These are phyloP conservation scores for Trypoxylus dichotomus DNA, from an alignment of 1,140 invertebrate genomes.

Conservation along the genomic window DNA sequence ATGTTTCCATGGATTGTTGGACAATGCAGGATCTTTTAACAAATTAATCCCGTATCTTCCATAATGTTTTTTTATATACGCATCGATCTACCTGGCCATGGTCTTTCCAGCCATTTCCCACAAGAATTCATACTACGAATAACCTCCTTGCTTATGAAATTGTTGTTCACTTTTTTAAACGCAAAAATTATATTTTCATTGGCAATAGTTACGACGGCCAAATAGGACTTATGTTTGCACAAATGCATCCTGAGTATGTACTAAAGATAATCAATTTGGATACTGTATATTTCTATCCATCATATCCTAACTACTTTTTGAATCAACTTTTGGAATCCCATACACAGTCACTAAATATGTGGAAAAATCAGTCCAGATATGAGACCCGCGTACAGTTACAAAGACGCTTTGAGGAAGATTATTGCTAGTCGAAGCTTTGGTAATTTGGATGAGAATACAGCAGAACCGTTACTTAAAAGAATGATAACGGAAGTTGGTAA, in stretches of 20 bases:
- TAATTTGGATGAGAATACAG: slow-evolving; percentile 53
- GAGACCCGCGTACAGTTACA: slow-evolving; percentile 53
- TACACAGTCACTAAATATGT: slow-evolving; percentile 35
- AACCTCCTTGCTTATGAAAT: neutral
- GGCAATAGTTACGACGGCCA: slow-evolving; percentile 64
- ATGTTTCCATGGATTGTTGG: slow-evolving; percentile 64
- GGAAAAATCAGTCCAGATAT: neutral
- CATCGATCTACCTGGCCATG: slow-evolving; percentile 72
- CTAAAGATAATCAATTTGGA: slow-evolving; percentile 60
- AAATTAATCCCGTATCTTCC: slow-evolving; percentile 63
- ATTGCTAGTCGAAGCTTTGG: slow-evolving; percentile 47
- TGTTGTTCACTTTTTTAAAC: neutral
- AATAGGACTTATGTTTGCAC: slow-evolving; percentile 53
- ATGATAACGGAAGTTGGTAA: slow-evolving; percentile 49
- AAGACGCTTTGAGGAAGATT: slow-evolving; percentile 57
- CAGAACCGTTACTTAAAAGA: slow-evolving; percentile 57
- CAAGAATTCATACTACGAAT: slow-evolving; percentile 40
- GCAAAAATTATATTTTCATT: slow-evolving; percentile 59
- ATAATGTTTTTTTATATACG: slow-evolving; percentile 62
- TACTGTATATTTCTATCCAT: slow-evolving; percentile 48
- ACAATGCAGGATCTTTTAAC: slow-evolving; percentile 70
- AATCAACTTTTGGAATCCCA: slow-evolving; percentile 43
- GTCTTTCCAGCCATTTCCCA: slow-evolving; percentile 64
- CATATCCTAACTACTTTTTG: slow-evolving; percentile 41
- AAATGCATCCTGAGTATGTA: slow-evolving; percentile 58